Base-by-base conservation (phyloP, 2,888 invertebrate species). In the Stenotaenia linearis region DNA sequence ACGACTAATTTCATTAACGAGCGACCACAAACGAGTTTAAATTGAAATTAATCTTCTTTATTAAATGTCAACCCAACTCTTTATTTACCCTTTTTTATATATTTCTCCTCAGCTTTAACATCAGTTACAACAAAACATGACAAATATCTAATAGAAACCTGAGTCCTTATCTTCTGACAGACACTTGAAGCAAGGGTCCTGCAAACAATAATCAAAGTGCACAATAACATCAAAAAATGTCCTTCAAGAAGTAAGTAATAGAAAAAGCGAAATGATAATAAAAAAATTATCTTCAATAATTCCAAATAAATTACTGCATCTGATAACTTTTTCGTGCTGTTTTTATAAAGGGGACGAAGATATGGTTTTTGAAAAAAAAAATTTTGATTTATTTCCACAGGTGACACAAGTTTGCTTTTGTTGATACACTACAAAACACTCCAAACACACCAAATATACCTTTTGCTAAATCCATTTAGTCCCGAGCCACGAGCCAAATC, bases 401-500 rank as follows among this genome's bases (percentile, higher is more conserved):
- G 56, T 56, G 56, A 56, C 56, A 56, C 23, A 56, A 23, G 56
- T 56, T 56, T 56, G 56, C 56, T 56, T 56, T 56, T 56, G 56
- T 56, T 56, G 56, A 56, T 56, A 56, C 56, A 56, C 15, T 56
- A 56, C 56, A 56, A 56, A 56, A 56, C 56, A 56, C 56, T 56
- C 23, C 56, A n/a, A 56, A 21, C 56, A 56, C 56, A 21, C 56
- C 56, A 23, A 56, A 56, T 56, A 56, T 56, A 56, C 56, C 56
- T 56, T 56, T 56, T 56, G 56, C 56, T 56, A 56, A 56, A 56
- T 56, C 56, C 56, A 56, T 56, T 56, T 56, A 56, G 56, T 23
- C 56, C 21, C 23, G 56, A 56, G 56, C 56, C 56, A 56, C 56
- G 18, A 56, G 56, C 56, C 56, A 56, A 56, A 56, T 56, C 56